These are phyloP conservation scores for Scaptomyza reducta DNA, from an alignment of 2,888 invertebrate species.

Conservation along the genomic window DNA sequence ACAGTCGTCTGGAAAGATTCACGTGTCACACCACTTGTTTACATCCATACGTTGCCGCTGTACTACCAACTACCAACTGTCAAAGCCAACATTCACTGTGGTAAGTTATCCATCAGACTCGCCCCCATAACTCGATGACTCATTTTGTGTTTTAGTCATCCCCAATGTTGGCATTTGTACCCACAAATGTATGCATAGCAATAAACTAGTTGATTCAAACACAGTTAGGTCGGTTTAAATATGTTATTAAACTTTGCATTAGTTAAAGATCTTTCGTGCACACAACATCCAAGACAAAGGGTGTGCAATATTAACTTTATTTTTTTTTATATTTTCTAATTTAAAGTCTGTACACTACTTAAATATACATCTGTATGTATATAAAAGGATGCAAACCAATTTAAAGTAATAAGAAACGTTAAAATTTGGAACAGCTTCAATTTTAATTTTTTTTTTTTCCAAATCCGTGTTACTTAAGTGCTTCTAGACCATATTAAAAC, in stretches of 20 bases:
- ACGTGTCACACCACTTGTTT: conserved; percentile 17
- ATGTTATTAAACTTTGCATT: neutral
- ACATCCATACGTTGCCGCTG: neutral
- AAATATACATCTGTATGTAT: neutral
- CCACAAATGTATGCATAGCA: no score
- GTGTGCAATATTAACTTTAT: neutral
- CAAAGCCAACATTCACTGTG: conserved; percentile 20
- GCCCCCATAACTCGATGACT: conserved; percentile 20
- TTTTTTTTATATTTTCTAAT: neutral
- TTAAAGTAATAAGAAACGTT: no score
- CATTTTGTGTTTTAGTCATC: conserved; percentile 5
- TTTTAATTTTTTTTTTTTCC: no score
- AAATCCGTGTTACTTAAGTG: no score
- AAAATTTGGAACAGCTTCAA: no score
- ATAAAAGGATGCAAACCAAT: no score
- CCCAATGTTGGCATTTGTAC: neutral
- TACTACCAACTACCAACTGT: conserved; percentile 20
- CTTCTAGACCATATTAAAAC: no score
- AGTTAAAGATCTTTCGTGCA: neutral
- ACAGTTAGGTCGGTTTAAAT: neutral
- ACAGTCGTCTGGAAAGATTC: conserved; percentile 5
- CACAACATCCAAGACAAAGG: neutral
- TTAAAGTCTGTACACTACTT: neutral
- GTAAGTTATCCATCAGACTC: conserved; percentile 23
- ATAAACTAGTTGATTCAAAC: neutral